These are phyloP conservation scores for Stictocephala bisonia DNA, from an alignment of 2,888 invertebrate genomes.

Conservation along the genomic window DNA sequence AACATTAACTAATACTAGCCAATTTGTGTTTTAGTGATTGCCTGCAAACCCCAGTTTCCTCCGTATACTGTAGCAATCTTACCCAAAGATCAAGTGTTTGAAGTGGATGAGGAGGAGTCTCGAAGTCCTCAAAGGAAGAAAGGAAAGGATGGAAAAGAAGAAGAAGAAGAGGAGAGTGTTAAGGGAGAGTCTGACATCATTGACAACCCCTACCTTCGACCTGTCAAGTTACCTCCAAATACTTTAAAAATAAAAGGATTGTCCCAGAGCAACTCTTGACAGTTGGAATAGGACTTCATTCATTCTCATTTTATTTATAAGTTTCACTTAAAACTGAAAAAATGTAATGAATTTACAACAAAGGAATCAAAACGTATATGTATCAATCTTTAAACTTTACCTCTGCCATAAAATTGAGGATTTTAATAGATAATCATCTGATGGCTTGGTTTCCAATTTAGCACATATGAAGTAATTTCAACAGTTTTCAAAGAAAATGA, in stretches of 20 bases:
- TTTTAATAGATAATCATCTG: too few species aligned
- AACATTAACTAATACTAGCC: too few species aligned
- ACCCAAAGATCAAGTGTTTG: conserved; percentile 95
- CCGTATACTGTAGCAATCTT: conserved; percentile 87
- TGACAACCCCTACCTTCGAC: conserved; percentile 80
- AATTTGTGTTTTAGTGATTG: conserved; percentile 77
- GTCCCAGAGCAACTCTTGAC: not conserved
- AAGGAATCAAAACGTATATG: too few species aligned
- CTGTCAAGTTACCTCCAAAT: conserved; percentile 65
- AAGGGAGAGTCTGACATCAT: conserved; percentile 68
- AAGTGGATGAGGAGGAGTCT: conserved; percentile 82
- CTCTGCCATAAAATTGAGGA: too few species aligned
- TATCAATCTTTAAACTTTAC: too few species aligned
- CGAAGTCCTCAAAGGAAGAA: conserved; percentile 61
- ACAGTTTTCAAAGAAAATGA: too few species aligned
- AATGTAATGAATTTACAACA: too few species aligned
- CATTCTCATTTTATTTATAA: too few species aligned
- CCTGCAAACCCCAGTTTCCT: conserved; percentile 84
- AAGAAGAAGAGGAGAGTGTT: conserved; percentile 65
- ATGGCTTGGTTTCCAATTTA: too few species aligned
- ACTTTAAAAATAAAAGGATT: conserved; percentile 58
- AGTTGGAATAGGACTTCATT: too few species aligned
- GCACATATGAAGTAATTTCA: too few species aligned
- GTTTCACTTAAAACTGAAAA: too few species aligned
- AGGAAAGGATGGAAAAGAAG: conserved; percentile 65